Evolutionary conservation across 2,888 invertebrate genomes (phyloP), one percentile per base, ranked within the genome.

Genomic region (Poecilobothrus nobilitatus): DNA sequence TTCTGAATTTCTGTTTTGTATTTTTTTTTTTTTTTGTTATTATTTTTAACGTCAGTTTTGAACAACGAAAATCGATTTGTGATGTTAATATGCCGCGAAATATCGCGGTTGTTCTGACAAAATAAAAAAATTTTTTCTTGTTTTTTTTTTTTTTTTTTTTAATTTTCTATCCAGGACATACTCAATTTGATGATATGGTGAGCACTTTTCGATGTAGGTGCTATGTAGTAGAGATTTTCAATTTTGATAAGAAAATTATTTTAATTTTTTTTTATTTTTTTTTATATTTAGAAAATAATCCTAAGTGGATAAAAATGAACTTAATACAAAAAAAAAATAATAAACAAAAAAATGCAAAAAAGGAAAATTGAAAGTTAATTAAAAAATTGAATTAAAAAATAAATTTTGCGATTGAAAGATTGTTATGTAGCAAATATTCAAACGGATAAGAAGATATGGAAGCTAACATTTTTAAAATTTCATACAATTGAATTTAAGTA

Each of bases 81-180:
- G 53, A 53, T 53, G 53, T 53, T 53, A 53, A 53, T 53, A 18
- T 53, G 53, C 53, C 53, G 53, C 53, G 6, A 53, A 53, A 53
- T 53, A 53, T 53, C 53, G 53, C 53, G 53, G 53, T 53, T 53
- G 53, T 53, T 53, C 53, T 53, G 53, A 53, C 53, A 53, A 53
- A 53, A 53, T 12, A 18, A 27, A 27, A 27, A 12, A 15, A 15
- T 41, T 41, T 41, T 41, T 9, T 41, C 2, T 37, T 53, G 18
- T 27, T 1, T 6, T 15, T 53, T 53, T 53, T 53, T 53, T 53
- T 53, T 53, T 53, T 12, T 18, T 53, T 9, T 6, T 18, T 53
- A 12, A 6, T 53, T 53, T 53, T 53, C 53, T 53, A 53, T 53
- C 53, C 53, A 53, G 53, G 53, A 53, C 53, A 53, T 18, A 53